A percentile compares a stretch with the other conserved stretches of the same genome.
Conservation (phyloP, 2,113 vertebrate genomes). For the Orcinus orca region DNA sequence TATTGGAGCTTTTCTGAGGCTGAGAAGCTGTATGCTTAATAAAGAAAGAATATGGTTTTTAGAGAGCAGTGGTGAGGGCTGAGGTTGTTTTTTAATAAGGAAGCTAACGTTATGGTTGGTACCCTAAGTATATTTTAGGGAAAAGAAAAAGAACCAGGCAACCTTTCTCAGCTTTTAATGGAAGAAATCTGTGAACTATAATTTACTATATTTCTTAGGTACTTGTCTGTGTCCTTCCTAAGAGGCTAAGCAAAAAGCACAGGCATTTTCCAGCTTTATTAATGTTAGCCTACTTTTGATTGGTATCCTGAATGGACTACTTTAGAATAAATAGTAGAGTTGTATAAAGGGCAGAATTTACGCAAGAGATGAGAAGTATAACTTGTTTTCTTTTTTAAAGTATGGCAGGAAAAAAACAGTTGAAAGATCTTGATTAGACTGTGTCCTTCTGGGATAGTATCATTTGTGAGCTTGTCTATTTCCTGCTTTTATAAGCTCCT, state of each 20-base stretch:
- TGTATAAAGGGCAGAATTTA: conserved; percentile 1
- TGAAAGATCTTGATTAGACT: not conserved
- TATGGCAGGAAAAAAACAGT: not conserved
- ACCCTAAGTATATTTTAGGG: not conserved
- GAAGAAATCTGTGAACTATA: not conserved
- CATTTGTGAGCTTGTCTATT: not conserved
- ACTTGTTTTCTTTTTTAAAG: not conserved
- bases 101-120: conserved; percentile 1
- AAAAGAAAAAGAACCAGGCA: not conserved
- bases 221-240: not conserved
- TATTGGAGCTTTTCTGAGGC: not conserved
- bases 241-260: conserved; percentile 22
- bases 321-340: conserved; percentile 35
- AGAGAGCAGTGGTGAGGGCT: not conserved
- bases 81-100: not conserved
- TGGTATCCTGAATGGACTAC: not conserved
- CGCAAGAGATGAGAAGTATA: not conserved
- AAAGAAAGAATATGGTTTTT: not conserved
- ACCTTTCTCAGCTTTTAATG: not conserved
- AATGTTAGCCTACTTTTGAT: conserved; percentile 21
- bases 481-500: not conserved
- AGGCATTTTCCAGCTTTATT: not conserved
- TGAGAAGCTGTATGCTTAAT: conserved; percentile 1
- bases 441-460: not conserved
- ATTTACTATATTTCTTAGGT: not conserved